Conservation (phyloP, 2,113 vertebrate genomes). For the Tetrao urogallus region DNA sequence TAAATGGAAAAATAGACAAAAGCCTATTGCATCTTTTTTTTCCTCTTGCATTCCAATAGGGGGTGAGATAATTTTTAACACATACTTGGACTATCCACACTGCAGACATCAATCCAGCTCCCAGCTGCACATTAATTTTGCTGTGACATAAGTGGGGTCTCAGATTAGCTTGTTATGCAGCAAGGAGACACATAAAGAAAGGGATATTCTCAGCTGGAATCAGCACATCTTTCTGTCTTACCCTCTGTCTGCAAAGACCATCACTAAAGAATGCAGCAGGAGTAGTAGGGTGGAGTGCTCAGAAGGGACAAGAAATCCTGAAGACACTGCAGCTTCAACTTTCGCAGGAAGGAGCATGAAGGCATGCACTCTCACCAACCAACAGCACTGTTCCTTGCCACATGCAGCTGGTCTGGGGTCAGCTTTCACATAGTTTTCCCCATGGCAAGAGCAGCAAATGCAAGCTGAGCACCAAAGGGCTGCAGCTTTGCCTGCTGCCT, state of each 20-base stretch:
- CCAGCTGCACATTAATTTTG: background rate
- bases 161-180: background rate
- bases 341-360: background rate
- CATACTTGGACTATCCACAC: fast-evolving
- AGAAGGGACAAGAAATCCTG: background rate
- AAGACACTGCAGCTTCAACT: background rate
- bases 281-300: background rate
- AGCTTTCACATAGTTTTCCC: background rate
- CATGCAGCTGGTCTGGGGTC: background rate
- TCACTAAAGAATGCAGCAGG: background rate
- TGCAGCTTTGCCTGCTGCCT: background rate
- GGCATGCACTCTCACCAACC: background rate
- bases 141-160: background rate
- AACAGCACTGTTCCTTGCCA: fast-evolving
- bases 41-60: background rate
- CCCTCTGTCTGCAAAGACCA: background rate
- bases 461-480: background rate
- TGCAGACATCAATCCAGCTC: background rate
- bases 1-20: background rate
- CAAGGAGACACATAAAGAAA: background rate
- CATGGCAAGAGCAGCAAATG: background rate
- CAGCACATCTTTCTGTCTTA: background rate
- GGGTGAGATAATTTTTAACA: background rate
- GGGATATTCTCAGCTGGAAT: background rate
- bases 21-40: background rate